Base-by-base conservation (phyloP, 2,888 invertebrate genomes). In the Latrodectus elegans region DNA sequence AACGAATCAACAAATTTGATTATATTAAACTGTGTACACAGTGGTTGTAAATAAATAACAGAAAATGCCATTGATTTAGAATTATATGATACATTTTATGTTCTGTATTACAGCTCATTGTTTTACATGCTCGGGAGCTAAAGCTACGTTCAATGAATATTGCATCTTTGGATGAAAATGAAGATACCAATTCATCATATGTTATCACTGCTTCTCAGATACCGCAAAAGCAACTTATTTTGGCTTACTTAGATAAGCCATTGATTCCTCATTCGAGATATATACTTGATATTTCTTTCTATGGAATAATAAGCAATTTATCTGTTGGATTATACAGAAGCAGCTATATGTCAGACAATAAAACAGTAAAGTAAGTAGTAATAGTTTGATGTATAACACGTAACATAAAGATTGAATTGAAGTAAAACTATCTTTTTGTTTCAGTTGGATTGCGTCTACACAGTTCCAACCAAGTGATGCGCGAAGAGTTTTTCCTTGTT, bases 391-490 rank as follows among this genome's bases (percentile, higher is more conserved):
- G 4, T 49, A 70, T 12, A 49, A 38, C 9, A 49, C 15, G 26
- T 26, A 70, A 26, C 12, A 11, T 26, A 22, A 0, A 38, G 4
- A 6, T 4, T 38, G 6, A 38, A 38, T 38, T 38, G 6, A 38
- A 6, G 38, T 38, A 38, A 38, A 38, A 38, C 38, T 38, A 38
- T 38, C 38, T 38, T 38, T 38, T 38, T 38, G 38, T 52, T 77
- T 71, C 64, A 88, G 82, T 17, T 88, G 82, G 87, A 74, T 88
- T 10, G 87, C 87, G 38, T 82, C 83, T 17, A 78, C 87, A 2
- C 87, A 88, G n/a, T 88, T 88, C 14, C 78, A 88, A 67, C 87
- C 87, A 17, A 88, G 74, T 74, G 87, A 88, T 65, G 82, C 87
- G 2, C 73, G 87, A 22, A 51, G 87, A 17, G 87, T 78, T 11